phyloP scores from a whole-genome alignment of 2,113 vertebrate species.

The Rousettus leschenaultii region DNA sequence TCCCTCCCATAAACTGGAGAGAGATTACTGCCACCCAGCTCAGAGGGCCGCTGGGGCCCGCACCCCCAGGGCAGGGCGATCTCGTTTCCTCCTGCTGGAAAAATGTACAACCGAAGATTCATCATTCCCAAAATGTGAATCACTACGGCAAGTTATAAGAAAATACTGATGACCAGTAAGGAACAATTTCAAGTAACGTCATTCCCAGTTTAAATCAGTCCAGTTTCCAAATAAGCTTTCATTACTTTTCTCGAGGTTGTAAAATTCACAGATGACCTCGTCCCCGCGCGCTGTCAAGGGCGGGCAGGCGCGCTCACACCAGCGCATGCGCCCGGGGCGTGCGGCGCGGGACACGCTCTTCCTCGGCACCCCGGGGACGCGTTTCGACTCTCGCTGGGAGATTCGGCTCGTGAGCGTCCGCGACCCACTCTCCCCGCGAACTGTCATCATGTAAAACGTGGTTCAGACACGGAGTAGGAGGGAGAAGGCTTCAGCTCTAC shows the following conservation, averaged over 20 bases:
- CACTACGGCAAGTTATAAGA: background rate
- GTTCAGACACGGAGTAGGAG: background rate
- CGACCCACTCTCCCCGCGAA: fast-evolving
- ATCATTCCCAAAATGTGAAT: background rate
- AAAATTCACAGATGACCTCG: background rate
- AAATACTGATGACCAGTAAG: background rate
- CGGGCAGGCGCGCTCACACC: no score
- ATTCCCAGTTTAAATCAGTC: background rate
- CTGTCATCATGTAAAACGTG: fast-evolving
- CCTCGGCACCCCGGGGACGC: background rate
- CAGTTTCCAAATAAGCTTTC: background rate
- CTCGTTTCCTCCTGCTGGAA: background rate
- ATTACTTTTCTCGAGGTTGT: background rate
- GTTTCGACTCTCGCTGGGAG: background rate
- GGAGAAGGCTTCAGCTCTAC: background rate
- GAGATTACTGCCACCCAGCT: fast-evolving
- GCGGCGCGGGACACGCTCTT: background rate
- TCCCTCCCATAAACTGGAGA: no score
- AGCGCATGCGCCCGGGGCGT: fast-evolving
- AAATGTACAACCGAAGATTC: background rate
- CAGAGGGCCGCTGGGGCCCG: fast-evolving
- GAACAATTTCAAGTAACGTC: background rate
- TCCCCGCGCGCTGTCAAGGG: fast-evolving
- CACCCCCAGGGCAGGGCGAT: fast-evolving
- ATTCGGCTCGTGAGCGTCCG: background rate